These are phyloP conservation scores for Dicentrarchus labrax DNA, from an alignment of 2,113 vertebrate species.

Conservation along the genomic window DNA sequence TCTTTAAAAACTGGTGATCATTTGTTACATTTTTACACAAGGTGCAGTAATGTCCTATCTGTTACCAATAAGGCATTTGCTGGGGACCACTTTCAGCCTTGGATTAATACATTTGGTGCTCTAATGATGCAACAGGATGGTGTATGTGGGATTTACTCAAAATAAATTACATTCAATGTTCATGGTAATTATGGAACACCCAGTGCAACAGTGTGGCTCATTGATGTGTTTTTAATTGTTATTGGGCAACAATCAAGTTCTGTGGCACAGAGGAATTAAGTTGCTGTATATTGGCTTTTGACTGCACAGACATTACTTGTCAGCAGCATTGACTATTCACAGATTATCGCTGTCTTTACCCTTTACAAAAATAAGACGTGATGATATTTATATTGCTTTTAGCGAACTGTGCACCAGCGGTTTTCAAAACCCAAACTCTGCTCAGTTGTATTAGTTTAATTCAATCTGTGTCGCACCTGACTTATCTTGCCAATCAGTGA, in stretches of 20 bases:
- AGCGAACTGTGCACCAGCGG: not conserved
- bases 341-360: not conserved
- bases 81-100: not conserved
- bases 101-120: not conserved
- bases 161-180: too few species aligned
- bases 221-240: not conserved
- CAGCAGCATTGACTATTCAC: too few species aligned
- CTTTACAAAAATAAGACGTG: not conserved
- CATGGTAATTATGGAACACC: not conserved
- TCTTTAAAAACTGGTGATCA: not conserved
- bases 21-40: not conserved
- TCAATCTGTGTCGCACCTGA: not conserved
- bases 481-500: conserved; percentile 24
- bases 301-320: not conserved
- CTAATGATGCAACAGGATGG: not conserved
- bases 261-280: not conserved
- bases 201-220: not conserved
- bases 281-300: not conserved
- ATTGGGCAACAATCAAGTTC: not conserved
- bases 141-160: not conserved
- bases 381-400: not conserved
- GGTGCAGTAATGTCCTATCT: not conserved
- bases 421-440: conserved; percentile 1
- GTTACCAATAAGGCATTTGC: not conserved
- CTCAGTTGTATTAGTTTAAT: not conserved